phyloP scores from a whole-genome alignment of 2,797 vertebrate genomes.

The Balearica regulorum region DNA sequence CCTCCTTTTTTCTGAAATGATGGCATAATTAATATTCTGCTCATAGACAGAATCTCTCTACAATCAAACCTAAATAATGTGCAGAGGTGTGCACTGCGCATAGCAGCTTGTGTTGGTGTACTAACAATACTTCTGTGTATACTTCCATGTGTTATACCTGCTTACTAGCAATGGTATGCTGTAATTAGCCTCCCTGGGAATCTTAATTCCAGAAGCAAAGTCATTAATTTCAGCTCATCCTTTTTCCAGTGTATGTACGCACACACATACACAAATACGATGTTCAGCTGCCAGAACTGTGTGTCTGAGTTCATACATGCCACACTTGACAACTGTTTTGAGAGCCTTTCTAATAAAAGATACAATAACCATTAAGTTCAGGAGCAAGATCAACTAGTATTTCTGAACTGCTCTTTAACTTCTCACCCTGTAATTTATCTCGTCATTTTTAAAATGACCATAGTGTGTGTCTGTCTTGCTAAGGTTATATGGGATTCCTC shows the following conservation, averaged over 20 bases:
- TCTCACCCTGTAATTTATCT: not conserved
- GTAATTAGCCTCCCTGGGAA: not conserved
- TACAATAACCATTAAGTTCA: not conserved
- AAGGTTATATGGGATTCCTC: slow-evolving; percentile 21
- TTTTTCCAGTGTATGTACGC: not conserved
- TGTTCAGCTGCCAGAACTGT: not conserved
- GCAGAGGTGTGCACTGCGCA: not conserved
- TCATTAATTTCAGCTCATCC: not conserved
- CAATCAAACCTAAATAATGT: not conserved
- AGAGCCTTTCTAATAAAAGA: not conserved
- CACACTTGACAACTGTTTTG: not conserved
- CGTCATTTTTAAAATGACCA: not conserved
- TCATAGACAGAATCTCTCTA: not conserved
- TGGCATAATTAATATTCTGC: not conserved
- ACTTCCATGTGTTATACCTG: not conserved
- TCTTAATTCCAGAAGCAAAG: not conserved
- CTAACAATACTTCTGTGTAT: not conserved
- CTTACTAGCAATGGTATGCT: not conserved
- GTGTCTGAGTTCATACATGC: not conserved
- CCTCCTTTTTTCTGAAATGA: not conserved
- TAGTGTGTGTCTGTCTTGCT: not conserved
- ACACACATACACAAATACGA: not conserved
- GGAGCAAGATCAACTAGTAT: not conserved
- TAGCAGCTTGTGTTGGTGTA: not conserved
- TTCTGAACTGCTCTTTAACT: not conserved